These are phyloP conservation scores for Megaleporinus macrocephalus DNA, from an alignment of 2,113 vertebrate genomes.

Conservation along the genomic window DNA sequence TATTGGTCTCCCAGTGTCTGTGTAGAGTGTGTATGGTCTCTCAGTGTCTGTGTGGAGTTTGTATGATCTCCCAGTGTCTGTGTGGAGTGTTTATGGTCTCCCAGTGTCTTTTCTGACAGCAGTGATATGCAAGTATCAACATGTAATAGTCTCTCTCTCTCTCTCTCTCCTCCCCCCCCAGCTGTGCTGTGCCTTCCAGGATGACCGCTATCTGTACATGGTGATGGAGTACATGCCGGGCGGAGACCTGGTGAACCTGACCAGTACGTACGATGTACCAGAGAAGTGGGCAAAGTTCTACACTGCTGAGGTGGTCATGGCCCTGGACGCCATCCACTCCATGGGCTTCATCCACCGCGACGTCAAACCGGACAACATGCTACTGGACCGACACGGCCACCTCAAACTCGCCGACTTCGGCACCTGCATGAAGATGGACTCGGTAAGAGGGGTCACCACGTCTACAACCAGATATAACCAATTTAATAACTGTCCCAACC, in stretches of 20 bases:
- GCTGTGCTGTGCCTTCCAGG: conserved; percentile 99
- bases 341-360: conserved; percentile 98
- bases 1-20: no score
- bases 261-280: conserved; percentile 98
- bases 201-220: conserved; percentile 97
- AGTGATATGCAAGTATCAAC: no score
- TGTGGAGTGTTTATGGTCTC: no score
- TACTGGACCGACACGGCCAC: conserved; percentile 92
- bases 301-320: conserved; percentile 96
- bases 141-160: not conserved
- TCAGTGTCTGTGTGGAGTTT: no score
- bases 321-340: conserved; percentile 97
- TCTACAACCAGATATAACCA: no score
- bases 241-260: conserved; percentile 98
- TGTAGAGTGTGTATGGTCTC: no score
- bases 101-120: no score
- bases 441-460: conserved; percentile 77
- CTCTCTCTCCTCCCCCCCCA: conserved; percentile 55
- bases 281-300: conserved; percentile 99
- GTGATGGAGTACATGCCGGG: conserved; percentile 99
- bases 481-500: no score
- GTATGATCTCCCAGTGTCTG: no score
- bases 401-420: conserved; percentile 98
- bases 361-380: conserved; percentile 99
- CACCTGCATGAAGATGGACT: conserved; percentile 99